phyloP scores from a whole-genome alignment of 2,888 invertebrate genomes.

The Drosophila emarginata region DNA sequence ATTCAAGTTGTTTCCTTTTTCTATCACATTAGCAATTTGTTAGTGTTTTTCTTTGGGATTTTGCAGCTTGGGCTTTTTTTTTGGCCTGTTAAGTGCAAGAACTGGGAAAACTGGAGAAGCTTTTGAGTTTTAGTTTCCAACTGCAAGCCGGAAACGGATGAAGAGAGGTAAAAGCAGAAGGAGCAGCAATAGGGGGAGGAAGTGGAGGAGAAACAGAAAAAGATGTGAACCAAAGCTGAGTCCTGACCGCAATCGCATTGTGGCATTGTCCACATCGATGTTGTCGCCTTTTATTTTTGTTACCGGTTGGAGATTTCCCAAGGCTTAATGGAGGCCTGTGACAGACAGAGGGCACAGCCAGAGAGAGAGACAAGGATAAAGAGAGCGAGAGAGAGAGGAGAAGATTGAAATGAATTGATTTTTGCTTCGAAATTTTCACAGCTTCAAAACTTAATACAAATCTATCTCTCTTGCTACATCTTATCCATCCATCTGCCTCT shows the following conservation, averaged over 20 bases:
- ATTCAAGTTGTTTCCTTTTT: neutral
- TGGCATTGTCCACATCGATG: constrained; percentile 76
- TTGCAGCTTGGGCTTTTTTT: constrained; percentile 38
- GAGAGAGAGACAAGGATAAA: constrained; percentile 7
- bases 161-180: constrained; percentile 31
- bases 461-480: constrained; percentile 57
- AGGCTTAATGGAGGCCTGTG: constrained; percentile 61
- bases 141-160: constrained; percentile 68
- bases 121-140: constrained; percentile 70
- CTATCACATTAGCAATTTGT: constrained; percentile 22
- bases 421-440: constrained; percentile 45
- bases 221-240: constrained; percentile 27
- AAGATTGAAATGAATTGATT: constrained; percentile 44
- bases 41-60: constrained; percentile 72
- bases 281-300: constrained; percentile 73
- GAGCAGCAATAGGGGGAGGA: neutral
- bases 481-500: constrained; percentile 29
- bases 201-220: neutral
- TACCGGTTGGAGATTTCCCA: constrained; percentile 44
- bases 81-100: constrained; percentile 64
- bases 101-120: constrained; percentile 49
- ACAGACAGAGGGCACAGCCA: constrained; percentile 7
- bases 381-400: neutral
- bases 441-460: constrained; percentile 58
- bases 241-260: constrained; percentile 77